Conservation (phyloP, 1,140 invertebrate genomes). For the Tetranychus cinnabarinus region DNA sequence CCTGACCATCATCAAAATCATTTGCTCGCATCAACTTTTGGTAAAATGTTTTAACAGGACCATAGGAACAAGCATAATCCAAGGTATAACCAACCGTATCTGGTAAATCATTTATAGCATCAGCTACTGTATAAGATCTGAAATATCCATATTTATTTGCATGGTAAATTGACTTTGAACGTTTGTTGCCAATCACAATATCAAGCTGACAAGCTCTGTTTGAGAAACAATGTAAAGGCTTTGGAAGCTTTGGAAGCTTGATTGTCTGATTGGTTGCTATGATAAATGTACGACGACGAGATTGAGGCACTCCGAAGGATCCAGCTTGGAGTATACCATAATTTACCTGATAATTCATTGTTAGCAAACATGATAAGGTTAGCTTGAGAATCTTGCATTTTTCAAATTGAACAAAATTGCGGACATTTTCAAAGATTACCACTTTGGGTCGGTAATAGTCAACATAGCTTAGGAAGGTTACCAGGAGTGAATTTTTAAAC, state of each 20-base stretch:
- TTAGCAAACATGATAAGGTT: conserved; percentile 43
- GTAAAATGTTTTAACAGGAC: conserved; percentile 50
- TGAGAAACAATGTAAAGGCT: conserved; percentile 53
- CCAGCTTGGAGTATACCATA: conserved; percentile 67
- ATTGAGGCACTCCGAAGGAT: conserved; percentile 61
- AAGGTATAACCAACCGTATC: conserved; percentile 21
- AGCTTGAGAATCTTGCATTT: conserved; percentile 56
- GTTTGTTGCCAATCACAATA: conserved; percentile 45
- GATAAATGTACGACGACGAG: conserved; percentile 47
- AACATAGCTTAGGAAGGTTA: conserved; percentile 55
- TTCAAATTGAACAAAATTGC: conserved; percentile 60
- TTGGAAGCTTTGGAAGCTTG: conserved; percentile 49
- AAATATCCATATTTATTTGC: conserved; percentile 37
- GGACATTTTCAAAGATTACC: conserved; percentile 63
- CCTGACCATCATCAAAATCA: conserved; percentile 19
- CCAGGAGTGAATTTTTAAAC: conserved; percentile 61
- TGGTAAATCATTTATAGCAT: conserved; percentile 60
- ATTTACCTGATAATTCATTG: conserved; percentile 69
- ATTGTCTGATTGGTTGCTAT: conserved; percentile 58
- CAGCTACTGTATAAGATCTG: conserved; percentile 45
- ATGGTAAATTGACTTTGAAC: not conserved
- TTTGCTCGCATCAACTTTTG: conserved; percentile 37
- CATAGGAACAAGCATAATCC: not conserved
- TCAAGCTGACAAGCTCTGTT: conserved; percentile 39
- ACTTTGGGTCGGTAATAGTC: conserved; percentile 64